Evolutionary conservation across 2,888 invertebrate species (phyloP).

Genomic region (Tortrix viridana): DNA sequence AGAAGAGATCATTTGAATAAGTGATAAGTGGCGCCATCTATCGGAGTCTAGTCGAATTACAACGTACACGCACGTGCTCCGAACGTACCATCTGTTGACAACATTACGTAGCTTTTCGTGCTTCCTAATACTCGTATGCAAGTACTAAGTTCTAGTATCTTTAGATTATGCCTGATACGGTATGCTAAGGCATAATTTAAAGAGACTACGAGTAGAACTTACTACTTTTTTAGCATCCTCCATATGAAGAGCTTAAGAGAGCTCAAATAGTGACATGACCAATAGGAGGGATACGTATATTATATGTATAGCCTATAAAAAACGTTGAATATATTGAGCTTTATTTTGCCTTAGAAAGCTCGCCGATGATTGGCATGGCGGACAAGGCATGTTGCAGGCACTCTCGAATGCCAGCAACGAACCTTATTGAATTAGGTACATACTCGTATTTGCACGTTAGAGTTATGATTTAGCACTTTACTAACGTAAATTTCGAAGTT

Average conservation of each 20-base stretch:
- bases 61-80: slow-evolving; percentile 22
- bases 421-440: slow-evolving; percentile 71
- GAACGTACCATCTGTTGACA: slow-evolving; percentile 34
- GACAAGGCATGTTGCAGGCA: slow-evolving; percentile 52
- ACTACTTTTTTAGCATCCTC: no score
- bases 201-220: no score
- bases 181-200: no score
- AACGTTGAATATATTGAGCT: slow-evolving; percentile 5
- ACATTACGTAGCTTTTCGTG: slow-evolving; percentile 12
- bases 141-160: no score
- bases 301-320: neutral
- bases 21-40: slow-evolving; percentile 41
- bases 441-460: no score
- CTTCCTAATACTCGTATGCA: neutral
- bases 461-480: slow-evolving; percentile 4
- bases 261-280: neutral
- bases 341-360: slow-evolving; percentile 27
- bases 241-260: no score
- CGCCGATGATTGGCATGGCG: slow-evolving; percentile 54
- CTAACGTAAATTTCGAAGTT: neutral
- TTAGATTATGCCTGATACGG: no score
- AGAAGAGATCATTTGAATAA: slow-evolving; percentile 28
- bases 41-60: slow-evolving; percentile 36
- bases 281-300: neutral
- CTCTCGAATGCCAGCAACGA: slow-evolving; percentile 62